Evolutionary conservation across 2,113 vertebrate species (phyloP), one percentile per base, ranked within the genome.

Genomic region (Phalacrocorax pelagicus): DNA sequence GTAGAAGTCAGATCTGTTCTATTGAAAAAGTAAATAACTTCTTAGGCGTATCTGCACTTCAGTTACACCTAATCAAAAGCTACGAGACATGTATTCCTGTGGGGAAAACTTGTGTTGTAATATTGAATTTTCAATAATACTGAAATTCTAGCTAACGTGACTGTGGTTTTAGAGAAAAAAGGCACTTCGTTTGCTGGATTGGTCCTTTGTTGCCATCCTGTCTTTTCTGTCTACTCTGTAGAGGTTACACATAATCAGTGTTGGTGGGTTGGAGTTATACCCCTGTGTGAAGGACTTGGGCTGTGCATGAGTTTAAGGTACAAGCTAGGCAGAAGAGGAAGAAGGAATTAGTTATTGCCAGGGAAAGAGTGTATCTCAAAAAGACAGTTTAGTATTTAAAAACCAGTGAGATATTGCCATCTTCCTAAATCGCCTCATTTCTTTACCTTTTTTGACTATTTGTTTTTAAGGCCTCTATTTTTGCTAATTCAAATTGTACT

Each of bases 241-340:
- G 34, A 46, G 20, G 29, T 57, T 52, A 30, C 11, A 27, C 15
- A 4, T 7, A 75, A 20, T 16, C 0, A 0, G 11, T 0, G 0
- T 44, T 65, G 23, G 52, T 70, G 47, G n/a, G 9, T 49, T 49
- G 46, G 36, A 2, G 1, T 20, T 3, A 61, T 88, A 12, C 11
- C 20, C 13, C 15, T 49, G 40, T 29, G 15, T 61, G 79, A 70
- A 77, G 44, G 46, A 51, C 15, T 73, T n/a, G 3, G 6, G 17
- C 42, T 78, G 1, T 54, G 27, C 1, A 0, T 44, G 46, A 61
- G 17, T 61, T 61, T 55, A 40, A 66, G 59, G 32, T 51, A 7
- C 17, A 44, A 81, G 30, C 26, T 66, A 27, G 40, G 27, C 55
- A 52, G 74, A 42, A 63, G 36, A 80, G 32, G 26, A 69, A 44